Evolutionary conservation across 2,113 vertebrate species (phyloP), one percentile per base, ranked within the genome.

Genomic region (Dendropsophus ebraccatus): DNA sequence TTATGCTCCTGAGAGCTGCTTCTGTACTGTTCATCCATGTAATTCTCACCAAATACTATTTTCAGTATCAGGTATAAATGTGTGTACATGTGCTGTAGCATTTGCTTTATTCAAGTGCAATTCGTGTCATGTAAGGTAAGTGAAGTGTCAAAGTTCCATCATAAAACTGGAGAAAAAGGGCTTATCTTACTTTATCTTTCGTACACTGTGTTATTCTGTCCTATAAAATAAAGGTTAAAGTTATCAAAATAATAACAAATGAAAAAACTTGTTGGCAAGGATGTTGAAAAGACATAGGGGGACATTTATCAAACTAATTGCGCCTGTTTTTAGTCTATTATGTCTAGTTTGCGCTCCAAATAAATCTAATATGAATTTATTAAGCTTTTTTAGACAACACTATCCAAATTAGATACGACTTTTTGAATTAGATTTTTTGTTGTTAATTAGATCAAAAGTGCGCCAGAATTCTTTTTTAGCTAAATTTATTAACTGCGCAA

Each of bases 1-100:
- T 41, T 74, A 74, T 25, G 25, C 47, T 52, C 45, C n/a, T 76
- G 73, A 76, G 73, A 76, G 16, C 47, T 28, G 25, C 47, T 76
- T 76, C 73, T 52, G 25, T 30, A 49, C 10, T 45, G 70, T 45
- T 45, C 41, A 74, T 47, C 45, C 35, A 37, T 73, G 35, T 45
- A 45, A 45, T 75, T 50, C 9, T 50, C 52, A 0, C 25, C 73
- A 25, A 76, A 76, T 35, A 50, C 47, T 30, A 50, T 76, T 76
- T 52, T 49, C 23, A 13, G 45, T 76, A 76, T 76, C 5, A 30
- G n/a, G 10, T 2, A 35, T 28, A 70, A 32, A 70, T 37, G 12
- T 30, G 73, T 52, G 73, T 16, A 76, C 47, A 50, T 30, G 47
- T 52, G 30, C 1, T 52, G 0, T 16, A 52, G 73, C 21, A 73